Percentiles rank a stretch among this genome's conserved stretches.
Evolutionary conservation across 2,113 vertebrate genomes (phyloP).

Genomic region (Tenrec ecaudatus): DNA sequence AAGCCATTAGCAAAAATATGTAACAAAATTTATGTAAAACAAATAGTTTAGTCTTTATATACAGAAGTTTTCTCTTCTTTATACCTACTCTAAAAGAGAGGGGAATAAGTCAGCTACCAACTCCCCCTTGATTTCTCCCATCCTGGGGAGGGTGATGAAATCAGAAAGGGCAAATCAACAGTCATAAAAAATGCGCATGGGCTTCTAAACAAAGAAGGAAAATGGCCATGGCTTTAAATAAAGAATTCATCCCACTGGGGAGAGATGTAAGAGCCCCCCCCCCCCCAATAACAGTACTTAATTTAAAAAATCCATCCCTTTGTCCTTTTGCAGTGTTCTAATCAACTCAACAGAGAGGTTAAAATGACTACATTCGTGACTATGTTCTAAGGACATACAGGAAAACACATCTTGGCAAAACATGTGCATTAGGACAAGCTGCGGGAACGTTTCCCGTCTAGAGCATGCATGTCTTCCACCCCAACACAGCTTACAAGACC

Average conservation of each 20-base stretch:
- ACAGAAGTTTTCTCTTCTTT: conserved; percentile 67
- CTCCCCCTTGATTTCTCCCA: neutral
- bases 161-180: conserved; percentile 18
- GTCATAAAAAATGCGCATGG: conserved; percentile 50
- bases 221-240: conserved; percentile 7
- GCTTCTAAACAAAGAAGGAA: conserved; percentile 32
- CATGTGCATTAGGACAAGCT: conserved; percentile 84
- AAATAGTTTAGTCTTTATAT: conserved; percentile 69
- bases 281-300: too few species aligned
- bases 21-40: conserved; percentile 79
- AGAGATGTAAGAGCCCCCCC: too few species aligned
- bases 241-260: conserved; percentile 8
- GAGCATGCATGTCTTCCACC: conserved; percentile 88
- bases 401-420: conserved; percentile 80
- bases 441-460: conserved; percentile 58
- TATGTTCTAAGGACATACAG: conserved; percentile 73
- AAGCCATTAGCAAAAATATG: conserved; percentile 81
- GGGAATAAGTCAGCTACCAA: neutral
- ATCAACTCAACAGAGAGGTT: neutral
- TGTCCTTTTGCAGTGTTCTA: conserved; percentile 23
- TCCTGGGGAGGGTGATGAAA: neutral
- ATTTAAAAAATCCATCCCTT: conserved; percentile 31
- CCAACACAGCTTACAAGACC: conserved; percentile 65
- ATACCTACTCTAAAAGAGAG: neutral
- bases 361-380: conserved; percentile 71